Evolutionary conservation across 2,797 vertebrate genomes (phyloP).

Genomic region (Ceryle rudis): DNA sequence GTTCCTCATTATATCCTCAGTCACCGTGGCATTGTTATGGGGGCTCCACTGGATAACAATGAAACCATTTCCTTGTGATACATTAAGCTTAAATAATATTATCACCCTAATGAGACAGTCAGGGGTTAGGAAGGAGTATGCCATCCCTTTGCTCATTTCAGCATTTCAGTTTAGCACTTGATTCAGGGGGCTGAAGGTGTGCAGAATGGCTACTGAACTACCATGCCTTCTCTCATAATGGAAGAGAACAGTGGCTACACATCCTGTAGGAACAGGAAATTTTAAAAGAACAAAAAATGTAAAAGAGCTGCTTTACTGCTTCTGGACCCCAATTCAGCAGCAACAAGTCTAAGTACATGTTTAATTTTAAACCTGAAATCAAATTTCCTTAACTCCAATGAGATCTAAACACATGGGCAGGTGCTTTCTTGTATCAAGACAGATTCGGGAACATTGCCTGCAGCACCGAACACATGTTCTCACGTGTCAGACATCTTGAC

Average conservation of each 20-base stretch:
- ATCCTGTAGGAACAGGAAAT: background rate
- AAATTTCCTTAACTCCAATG: background rate
- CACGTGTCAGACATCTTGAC: background rate
- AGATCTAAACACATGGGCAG: background rate
- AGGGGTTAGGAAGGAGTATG: background rate
- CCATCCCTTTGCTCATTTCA: background rate
- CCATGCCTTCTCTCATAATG: background rate
- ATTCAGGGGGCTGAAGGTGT: slow-evolving; percentile 12
- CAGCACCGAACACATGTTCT: background rate
- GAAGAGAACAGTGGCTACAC: background rate
- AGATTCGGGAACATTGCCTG: background rate
- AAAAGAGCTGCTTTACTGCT: background rate
- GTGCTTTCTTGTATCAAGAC: background rate
- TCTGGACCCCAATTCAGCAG: background rate
- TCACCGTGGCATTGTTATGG: slow-evolving; percentile 10
- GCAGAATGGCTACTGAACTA: background rate
- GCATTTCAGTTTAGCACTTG: background rate
- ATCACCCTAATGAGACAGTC: slow-evolving; percentile 16
- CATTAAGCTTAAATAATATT: slow-evolving; percentile 31
- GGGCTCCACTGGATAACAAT: slow-evolving; percentile 8
- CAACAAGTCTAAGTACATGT: background rate
- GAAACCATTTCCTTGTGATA: slow-evolving; percentile 7
- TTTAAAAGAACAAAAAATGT: background rate
- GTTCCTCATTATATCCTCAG: slow-evolving; percentile 50
- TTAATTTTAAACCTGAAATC: slow-evolving; percentile 13